Percentiles rank a stretch among this genome's conserved stretches.
Evolutionary conservation across 2,888 invertebrate species (phyloP).

Genomic region (Amphipyra berbera): DNA sequence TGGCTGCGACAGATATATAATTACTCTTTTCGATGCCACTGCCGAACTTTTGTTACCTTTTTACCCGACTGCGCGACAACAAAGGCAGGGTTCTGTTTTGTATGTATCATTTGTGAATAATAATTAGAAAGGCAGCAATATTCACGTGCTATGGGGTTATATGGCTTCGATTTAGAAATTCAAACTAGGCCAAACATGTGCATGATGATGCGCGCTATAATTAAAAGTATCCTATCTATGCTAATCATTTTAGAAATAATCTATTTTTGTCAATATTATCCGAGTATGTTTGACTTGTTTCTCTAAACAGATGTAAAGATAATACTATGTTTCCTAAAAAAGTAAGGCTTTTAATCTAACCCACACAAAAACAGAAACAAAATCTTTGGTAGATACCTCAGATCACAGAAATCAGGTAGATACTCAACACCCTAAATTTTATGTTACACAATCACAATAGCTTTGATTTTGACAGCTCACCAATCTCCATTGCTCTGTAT

Average conservation of each 20-base stretch:
- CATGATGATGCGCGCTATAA: conserved; percentile 13
- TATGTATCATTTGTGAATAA: not conserved
- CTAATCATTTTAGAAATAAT: conserved; percentile 9
- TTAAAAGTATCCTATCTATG: conserved; percentile 18
- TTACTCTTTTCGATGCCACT: not conserved
- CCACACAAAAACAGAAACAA: conserved; percentile 19
- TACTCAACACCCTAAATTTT: no score
- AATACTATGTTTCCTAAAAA: conserved; percentile 13
- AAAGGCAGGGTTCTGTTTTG: not conserved
- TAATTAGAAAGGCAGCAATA: conserved; percentile 25
- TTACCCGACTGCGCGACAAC: no score
- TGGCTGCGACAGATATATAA: not conserved
- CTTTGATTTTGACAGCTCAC: no score
- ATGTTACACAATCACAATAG: no score
- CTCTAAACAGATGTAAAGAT: conserved; percentile 1
- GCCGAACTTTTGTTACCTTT: no score
- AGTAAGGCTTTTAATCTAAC: conserved; percentile 16
- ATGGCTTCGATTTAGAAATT: conserved; percentile 6
- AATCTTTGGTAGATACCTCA: conserved; percentile 26
- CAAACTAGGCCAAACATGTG: conserved; percentile 32
- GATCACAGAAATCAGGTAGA: no score
- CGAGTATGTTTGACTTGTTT: not conserved
- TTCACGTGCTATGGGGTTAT: conserved; percentile 14
- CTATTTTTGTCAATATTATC: conserved; percentile 8
- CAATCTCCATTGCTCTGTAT: no score